phyloP scores from a whole-genome alignment of 2,113 vertebrate genomes.

The Melanerpes aurifrons region DNA sequence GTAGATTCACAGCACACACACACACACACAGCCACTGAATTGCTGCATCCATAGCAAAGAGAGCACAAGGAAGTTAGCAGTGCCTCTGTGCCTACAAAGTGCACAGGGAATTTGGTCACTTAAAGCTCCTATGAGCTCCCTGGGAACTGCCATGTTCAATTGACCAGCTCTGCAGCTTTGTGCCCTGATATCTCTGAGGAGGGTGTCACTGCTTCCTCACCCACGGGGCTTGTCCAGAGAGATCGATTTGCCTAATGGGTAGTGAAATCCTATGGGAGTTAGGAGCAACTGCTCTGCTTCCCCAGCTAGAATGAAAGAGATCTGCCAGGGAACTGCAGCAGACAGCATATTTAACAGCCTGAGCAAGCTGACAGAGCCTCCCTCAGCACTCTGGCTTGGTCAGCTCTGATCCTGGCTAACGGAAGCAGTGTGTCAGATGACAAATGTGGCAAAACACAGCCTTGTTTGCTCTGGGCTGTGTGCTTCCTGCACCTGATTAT shows the following conservation, averaged over 20 bases:
- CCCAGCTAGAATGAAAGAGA: neutral
- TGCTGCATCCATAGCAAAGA: neutral
- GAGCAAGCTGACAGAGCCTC: neutral
- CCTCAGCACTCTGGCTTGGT: neutral
- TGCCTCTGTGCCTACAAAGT: neutral
- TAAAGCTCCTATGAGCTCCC: neutral
- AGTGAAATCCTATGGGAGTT: neutral
- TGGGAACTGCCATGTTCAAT: neutral
- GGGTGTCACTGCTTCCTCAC: neutral
- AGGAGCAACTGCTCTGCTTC: neutral
- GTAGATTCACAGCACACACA: neutral
- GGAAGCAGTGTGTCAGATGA: neutral
- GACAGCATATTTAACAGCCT: neutral
- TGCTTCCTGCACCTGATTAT: slow-evolving; percentile 18
- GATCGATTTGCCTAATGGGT: neutral
- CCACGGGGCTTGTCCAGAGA: neutral
- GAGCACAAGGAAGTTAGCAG: neutral
- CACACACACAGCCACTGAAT: neutral
- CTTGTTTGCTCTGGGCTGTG: neutral
- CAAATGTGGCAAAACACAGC: neutral
- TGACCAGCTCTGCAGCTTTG: neutral
- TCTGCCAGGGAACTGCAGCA: neutral
- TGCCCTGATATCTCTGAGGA: neutral
- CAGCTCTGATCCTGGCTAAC: neutral
- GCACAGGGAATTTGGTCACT: neutral